Percentiles rank a stretch among this genome's conserved stretches.
Evolutionary conservation across 2,113 vertebrate genomes (phyloP).

Genomic region (Noturus placidus): DNA sequence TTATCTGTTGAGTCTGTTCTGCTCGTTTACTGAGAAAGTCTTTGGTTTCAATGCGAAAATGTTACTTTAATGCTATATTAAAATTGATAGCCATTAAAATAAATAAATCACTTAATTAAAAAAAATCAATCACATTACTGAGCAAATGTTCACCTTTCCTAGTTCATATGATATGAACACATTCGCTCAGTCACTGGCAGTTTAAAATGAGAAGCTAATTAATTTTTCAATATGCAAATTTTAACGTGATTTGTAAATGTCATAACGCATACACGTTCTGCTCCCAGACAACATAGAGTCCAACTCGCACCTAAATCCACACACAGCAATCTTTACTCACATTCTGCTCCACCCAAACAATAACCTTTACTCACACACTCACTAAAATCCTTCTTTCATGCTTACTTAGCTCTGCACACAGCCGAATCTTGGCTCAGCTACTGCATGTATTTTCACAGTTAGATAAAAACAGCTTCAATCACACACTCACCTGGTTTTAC

Average conservation of each 20-base stretch:
- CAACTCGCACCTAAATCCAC: not conserved
- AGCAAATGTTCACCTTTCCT: not conserved
- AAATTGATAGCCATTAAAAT: not conserved
- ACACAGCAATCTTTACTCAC: constrained; percentile 15
- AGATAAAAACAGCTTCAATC: not conserved
- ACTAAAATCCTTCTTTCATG: not conserved
- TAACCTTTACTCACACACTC: not conserved
- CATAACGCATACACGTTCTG: too few species aligned
- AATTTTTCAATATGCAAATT: not conserved
- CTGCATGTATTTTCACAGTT: not conserved
- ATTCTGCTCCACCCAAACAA: constrained; percentile 10
- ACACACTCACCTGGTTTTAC: constrained; percentile 10
- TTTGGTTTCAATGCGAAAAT: not conserved
- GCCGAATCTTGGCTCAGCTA: not conserved
- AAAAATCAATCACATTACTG: not conserved
- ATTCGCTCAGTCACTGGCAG: not conserved
- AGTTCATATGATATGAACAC: not conserved
- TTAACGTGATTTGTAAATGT: not conserved
- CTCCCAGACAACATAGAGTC: not conserved
- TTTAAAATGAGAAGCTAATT: not conserved
- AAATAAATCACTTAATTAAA: not conserved
- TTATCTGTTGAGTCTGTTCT: not conserved
- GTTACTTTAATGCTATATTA: not conserved
- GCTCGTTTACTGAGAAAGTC: not conserved
- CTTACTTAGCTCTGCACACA: not conserved